Conservation (phyloP, 2,888 invertebrate genomes). For the Phytoseiulus persimilis region DNA sequence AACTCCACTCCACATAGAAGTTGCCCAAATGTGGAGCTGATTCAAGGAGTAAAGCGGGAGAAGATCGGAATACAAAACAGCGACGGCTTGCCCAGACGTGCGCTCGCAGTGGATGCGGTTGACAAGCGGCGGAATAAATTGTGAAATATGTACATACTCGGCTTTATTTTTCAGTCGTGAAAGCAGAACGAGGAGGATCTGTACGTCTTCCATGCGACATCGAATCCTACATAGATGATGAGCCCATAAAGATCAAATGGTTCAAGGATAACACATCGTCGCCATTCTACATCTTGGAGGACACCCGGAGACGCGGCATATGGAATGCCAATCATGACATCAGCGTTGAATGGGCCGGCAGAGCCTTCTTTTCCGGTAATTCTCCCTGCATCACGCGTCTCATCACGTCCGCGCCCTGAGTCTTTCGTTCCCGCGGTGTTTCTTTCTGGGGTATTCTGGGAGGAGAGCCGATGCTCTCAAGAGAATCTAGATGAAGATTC, state of each 20-base stretch:
- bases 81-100: not conserved
- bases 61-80: not conserved
- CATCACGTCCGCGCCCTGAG: not conserved
- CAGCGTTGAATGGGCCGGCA: conserved; percentile 35
- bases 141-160: not conserved
- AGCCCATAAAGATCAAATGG: conserved; percentile 45
- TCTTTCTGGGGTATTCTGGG: too few species aligned
- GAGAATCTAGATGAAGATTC: too few species aligned
- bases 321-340: conserved; percentile 38
- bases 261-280: conserved; percentile 42
- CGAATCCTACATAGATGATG: conserved; percentile 41
- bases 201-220: conserved; percentile 36
- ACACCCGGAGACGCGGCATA: conserved; percentile 22
- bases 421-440: too few species aligned
- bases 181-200: conserved; percentile 20
- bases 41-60: not conserved
- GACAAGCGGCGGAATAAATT: not conserved
- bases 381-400: not conserved
- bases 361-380: conserved; percentile 32
- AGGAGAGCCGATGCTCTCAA: too few species aligned
- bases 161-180: not conserved
- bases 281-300: conserved; percentile 31
- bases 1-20: not conserved
- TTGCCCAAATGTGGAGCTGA: not conserved
- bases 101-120: not conserved